A percentile compares a stretch with the other conserved stretches of the same genome.
Conservation (phyloP, 2,113 vertebrate genomes). For the Microcebus lehilahytsara region DNA sequence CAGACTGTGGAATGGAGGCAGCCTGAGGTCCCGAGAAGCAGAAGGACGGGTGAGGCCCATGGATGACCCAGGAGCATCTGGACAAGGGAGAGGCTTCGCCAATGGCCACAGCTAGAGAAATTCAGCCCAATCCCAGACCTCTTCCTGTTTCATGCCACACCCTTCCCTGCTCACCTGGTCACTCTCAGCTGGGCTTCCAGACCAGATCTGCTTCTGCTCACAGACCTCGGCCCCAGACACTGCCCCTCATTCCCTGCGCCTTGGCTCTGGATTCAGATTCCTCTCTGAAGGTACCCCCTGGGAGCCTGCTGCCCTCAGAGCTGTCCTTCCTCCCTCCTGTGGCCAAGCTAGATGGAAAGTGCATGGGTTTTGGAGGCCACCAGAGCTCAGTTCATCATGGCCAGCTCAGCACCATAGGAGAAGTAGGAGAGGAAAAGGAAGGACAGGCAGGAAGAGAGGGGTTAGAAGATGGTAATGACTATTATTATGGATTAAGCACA, state of each 20-base stretch:
- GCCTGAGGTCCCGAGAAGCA: not conserved
- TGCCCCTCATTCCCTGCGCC: not conserved
- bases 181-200: not conserved
- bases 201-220: not conserved
- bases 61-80: not conserved
- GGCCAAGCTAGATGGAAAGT: not conserved
- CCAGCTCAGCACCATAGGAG: not conserved
- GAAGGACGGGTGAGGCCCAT: too few species aligned
- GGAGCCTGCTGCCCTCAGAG: not conserved
- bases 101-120: too few species aligned
- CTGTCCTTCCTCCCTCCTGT: not conserved
- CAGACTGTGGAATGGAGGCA: not conserved
- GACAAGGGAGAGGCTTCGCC: not conserved
- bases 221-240: not conserved
- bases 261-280: not conserved
- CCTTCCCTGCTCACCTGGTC: not conserved
- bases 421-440: too few species aligned
- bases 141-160: rapidly evolving
- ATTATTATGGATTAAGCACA: not conserved
- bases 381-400: rapidly evolving
- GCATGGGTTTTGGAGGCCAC: not conserved
- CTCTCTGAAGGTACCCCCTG: not conserved
- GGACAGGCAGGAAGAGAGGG: not conserved
- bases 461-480: too few species aligned
- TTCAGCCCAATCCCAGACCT: not conserved